Evolutionary conservation across 2,113 vertebrate species (phyloP), one percentile per base, ranked within the genome.

Genomic region (Perca flavescens): DNA sequence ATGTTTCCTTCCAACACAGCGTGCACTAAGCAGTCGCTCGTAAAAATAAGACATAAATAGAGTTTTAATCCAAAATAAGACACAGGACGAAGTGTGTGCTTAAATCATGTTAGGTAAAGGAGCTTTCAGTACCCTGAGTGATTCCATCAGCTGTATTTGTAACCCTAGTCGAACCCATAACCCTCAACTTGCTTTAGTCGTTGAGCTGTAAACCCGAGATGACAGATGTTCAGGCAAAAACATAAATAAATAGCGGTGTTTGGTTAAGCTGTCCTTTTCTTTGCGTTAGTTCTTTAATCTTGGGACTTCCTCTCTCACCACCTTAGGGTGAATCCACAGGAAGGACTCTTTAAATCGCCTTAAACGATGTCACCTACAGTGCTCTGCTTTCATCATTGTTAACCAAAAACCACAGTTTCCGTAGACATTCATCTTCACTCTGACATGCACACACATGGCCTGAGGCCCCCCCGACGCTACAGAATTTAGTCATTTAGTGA

Each of bases 331-430:
- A 4, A 63, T 11, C 57, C 16, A 54, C 87, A 88, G 87, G 79
- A 90, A 80, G 81, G 11, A 36, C 14, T 25, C 3, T 47, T 79
- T 77, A 83, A 75, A 64, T n/a, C 56, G 10, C 66, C 56, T 46
- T 68, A 74, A 81, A 85, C 28, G 21, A 3, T 57, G 52, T 78
- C 64, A 81, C 79, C 77, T 65, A 28, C 58, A 49, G 43, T 10
- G 25, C 57, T 86, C 60, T 9, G 80, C 89, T 89, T 92, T 91
- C 72, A 92, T 88, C 86, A 74, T 2, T 14, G 71, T 13, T 28
- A 67, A 85, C 86, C 82, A 73, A 81, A 34, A 85, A 74, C 85
- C 67, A 1, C 84, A 46, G 57, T 76, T 80, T 84, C 85, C 46
- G 47, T 6, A 10, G 3, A 16, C 34, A 8, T 47, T 75, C 28